A percentile compares a stretch with the other conserved stretches of the same genome.
These are phyloP conservation scores for Sylvilagus floridanus DNA, from an alignment of 2,797 vertebrate genomes.

Conservation along the genomic window DNA sequence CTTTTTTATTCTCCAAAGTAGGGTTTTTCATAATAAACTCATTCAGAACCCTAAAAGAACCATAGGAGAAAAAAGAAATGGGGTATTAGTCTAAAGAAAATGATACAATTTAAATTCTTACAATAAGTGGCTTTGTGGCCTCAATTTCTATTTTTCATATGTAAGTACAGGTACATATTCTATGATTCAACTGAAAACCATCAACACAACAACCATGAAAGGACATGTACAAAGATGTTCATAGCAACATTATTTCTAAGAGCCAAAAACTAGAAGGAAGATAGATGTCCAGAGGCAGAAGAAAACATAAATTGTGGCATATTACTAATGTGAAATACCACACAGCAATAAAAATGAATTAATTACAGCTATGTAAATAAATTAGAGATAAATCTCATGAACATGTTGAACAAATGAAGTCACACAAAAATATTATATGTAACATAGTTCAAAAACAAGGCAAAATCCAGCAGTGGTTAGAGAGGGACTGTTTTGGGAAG, in stretches of 20 bases:
- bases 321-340: neutral
- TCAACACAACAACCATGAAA: neutral
- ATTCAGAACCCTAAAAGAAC: conserved; percentile 92
- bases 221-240: neutral
- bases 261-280: neutral
- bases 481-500: neutral
- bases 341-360: neutral
- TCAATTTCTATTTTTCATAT: conserved; percentile 36
- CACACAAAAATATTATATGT: neutral
- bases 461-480: neutral
- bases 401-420: neutral
- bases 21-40: conserved; percentile 99
- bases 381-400: conserved; percentile 1
- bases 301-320: neutral
- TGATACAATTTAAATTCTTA: conserved; percentile 17
- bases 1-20: conserved; percentile 98
- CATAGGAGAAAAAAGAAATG: conserved; percentile 49
- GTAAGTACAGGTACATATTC: neutral
- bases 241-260: neutral
- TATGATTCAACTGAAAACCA: neutral
- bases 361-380: neutral
- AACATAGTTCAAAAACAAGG: neutral
- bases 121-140: neutral
- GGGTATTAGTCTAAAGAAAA: conserved; percentile 64
- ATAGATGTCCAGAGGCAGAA: neutral